A percentile compares a stretch with the other conserved stretches of the same genome.
These are phyloP conservation scores for Bombus superbus DNA, from an alignment of 1,140 invertebrate genomes.

Conservation along the genomic window DNA sequence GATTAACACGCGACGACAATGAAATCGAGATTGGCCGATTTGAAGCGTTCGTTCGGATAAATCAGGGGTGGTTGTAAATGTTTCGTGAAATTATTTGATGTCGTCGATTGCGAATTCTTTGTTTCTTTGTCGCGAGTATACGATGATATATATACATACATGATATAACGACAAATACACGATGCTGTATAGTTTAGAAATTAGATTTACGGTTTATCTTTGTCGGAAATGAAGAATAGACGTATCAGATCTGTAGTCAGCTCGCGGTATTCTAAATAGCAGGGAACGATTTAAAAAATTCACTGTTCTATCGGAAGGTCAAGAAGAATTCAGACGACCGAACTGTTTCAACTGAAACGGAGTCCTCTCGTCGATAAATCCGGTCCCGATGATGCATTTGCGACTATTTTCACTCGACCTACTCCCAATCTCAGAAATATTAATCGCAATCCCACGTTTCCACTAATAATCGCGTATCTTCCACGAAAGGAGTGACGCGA, in stretches of 20 bases:
- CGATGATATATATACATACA: neutral
- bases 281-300: neutral
- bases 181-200: too few relatives aligned
- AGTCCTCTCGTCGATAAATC: neutral
- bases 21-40: conserved; percentile 1
- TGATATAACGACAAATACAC: too few relatives aligned
- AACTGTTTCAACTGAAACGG: neutral
- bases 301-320: neutral
- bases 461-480: conserved; percentile 6
- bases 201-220: neutral
- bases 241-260: too few relatives aligned
- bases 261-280: neutral
- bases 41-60: neutral
- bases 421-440: conserved; percentile 1
- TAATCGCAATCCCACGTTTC: conserved; percentile 1
- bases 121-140: neutral
- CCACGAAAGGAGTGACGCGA: too few relatives aligned
- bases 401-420: conserved; percentile 1
- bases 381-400: neutral
- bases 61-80: neutral
- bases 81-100: neutral
- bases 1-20: neutral
- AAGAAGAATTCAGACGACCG: neutral
- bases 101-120: neutral
- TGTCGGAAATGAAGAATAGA: neutral